Evolutionary conservation across 2,113 vertebrate species (phyloP).

Genomic region (Romanogobio albipinnatus): DNA sequence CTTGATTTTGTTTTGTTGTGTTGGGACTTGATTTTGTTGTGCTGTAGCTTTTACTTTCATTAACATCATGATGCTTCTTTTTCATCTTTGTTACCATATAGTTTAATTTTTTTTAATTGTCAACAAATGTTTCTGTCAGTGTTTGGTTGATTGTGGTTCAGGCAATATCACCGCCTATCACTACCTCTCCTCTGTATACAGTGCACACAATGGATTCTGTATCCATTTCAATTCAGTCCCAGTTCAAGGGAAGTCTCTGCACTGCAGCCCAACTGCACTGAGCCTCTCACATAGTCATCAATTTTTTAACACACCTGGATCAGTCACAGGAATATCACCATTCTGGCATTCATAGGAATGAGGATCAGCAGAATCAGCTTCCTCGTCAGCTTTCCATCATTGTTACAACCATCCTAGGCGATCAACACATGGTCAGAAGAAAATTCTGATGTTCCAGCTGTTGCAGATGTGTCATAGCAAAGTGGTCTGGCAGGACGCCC

Average conservation of each 20-base stretch:
- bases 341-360: neutral
- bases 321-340: neutral
- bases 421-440: neutral
- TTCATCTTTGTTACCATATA: too few species aligned
- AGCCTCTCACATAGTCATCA: neutral
- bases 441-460: conserved; percentile 34
- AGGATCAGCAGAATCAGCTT: neutral
- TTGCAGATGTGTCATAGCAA: conserved; percentile 23
- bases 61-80: too few species aligned
- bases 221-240: neutral
- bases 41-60: too few species aligned
- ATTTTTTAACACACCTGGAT: neutral
- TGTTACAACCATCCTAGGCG: neutral
- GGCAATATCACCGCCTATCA: too few species aligned
- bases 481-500: conserved; percentile 14
- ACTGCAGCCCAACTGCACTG: neutral
- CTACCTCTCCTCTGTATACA: too few species aligned
- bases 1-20: too few species aligned
- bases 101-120: too few species aligned
- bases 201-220: neutral
- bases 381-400: neutral
- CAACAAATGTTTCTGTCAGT: too few species aligned
- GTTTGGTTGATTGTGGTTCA: too few species aligned
- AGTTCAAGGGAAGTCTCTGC: neutral
- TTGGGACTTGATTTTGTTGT: too few species aligned